Percentiles rank a stretch among this genome's conserved stretches.
phyloP scores from a whole-genome alignment of 2,888 invertebrate species.

The Brachyopa scutellaris region DNA sequence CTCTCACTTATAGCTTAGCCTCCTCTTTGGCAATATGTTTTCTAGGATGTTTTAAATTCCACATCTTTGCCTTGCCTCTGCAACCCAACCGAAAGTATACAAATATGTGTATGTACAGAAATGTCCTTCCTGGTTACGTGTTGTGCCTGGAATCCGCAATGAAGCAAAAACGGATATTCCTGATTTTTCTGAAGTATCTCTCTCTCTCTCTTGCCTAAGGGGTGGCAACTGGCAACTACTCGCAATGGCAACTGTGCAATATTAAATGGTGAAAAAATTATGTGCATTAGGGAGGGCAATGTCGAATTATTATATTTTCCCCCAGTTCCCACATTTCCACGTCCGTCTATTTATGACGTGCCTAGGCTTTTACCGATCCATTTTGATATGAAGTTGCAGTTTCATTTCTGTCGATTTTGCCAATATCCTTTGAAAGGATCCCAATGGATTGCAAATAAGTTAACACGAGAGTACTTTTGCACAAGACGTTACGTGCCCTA shows the following conservation, averaged over 20 bases:
- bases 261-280: conserved; percentile 67
- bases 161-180: conserved; percentile 72
- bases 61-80: conserved; percentile 57
- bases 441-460: conserved; percentile 7
- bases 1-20: not conserved
- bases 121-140: conserved; percentile 72
- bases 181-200: conserved; percentile 68
- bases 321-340: conserved; percentile 1
- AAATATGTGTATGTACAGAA: conserved; percentile 41
- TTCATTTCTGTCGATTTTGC: conserved; percentile 55
- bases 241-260: not conserved
- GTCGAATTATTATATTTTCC: conserved; percentile 36
- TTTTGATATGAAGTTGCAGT: conserved; percentile 63
- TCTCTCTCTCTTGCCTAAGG: not conserved
- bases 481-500: conserved; percentile 13
- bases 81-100: conserved; percentile 34
- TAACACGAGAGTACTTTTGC: not conserved
- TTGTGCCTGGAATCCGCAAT: conserved; percentile 72
- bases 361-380: conserved; percentile 50
- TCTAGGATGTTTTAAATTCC: conserved; percentile 70
- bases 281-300: conserved; percentile 58
- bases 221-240: too few species aligned
- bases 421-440: conserved; percentile 36
- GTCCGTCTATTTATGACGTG: conserved; percentile 50
- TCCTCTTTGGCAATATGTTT: conserved; percentile 68